Conservation (phyloP, 2,888 invertebrate species). For the Sinotaia quadrata region DNA sequence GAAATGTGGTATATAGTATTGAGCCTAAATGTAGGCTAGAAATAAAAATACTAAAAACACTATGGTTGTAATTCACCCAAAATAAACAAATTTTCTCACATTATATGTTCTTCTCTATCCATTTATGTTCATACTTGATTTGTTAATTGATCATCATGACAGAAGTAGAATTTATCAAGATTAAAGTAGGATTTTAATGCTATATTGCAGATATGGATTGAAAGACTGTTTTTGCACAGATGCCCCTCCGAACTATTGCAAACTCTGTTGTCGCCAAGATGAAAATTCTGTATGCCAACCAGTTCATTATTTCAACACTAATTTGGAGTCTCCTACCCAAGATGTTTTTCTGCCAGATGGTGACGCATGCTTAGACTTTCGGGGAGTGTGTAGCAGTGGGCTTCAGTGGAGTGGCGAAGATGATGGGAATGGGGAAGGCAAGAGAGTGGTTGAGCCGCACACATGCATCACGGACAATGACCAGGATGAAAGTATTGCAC, state of each 20-base stretch:
- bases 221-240: slow-evolving; percentile 36
- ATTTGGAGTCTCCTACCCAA: background rate
- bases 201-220: slow-evolving; percentile 4
- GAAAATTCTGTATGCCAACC: slow-evolving; percentile 34
- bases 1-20: too few species aligned
- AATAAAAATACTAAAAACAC: too few species aligned
- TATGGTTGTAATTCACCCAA: too few species aligned
- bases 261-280: slow-evolving; percentile 45
- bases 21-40: too few species aligned
- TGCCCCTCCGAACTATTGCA: slow-evolving; percentile 35
- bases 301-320: slow-evolving; percentile 22
- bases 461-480: slow-evolving; percentile 2
- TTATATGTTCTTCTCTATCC: too few species aligned
- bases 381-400: slow-evolving; percentile 9
- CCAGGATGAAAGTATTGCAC: slow-evolving; percentile 3
- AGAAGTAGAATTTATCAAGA: too few species aligned
- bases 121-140: too few species aligned
- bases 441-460: background rate
- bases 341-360: slow-evolving; percentile 12
- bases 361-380: slow-evolving; percentile 18
- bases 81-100: too few species aligned
- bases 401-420: background rate
- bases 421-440: background rate
- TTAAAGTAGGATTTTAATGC: too few species aligned
- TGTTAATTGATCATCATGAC: too few species aligned